Conservation (phyloP, 1,140 invertebrate genomes). For the Hermatobates lingyangjiaoensis region DNA sequence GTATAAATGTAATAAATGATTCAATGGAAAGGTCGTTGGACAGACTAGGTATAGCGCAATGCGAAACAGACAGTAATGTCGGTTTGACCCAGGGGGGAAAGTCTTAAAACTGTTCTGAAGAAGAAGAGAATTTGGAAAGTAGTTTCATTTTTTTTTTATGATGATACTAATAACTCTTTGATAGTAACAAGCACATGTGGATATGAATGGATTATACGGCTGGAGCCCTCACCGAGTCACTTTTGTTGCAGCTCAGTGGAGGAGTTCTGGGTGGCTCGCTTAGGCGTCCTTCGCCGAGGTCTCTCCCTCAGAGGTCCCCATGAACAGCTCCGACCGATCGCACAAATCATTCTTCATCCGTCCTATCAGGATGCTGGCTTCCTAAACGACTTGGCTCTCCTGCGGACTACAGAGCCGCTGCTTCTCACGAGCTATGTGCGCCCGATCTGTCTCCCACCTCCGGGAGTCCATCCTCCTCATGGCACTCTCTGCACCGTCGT, state of each 20-base stretch:
- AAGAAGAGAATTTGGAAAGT: too few species aligned
- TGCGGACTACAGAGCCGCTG: conserved; percentile 39
- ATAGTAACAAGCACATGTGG: too few species aligned
- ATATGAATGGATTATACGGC: too few species aligned
- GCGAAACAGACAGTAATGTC: too few species aligned
- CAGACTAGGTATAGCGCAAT: too few species aligned
- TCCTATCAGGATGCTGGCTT: conserved; percentile 56
- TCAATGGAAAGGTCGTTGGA: too few species aligned
- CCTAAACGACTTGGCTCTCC: conserved; percentile 58
- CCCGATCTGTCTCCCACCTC: conserved; percentile 41
- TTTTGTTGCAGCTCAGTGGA: conserved; percentile 50
- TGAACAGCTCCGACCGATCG: conserved; percentile 40
- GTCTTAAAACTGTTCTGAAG: too few species aligned
- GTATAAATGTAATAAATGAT: too few species aligned
- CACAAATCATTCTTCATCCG: conserved; percentile 49
- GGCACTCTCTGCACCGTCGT: conserved; percentile 53
- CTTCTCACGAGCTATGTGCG: conserved; percentile 52
- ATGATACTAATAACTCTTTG: too few species aligned
- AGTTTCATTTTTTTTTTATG: too few species aligned
- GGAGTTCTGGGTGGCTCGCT: conserved; percentile 58
- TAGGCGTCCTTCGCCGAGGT: conserved; percentile 50
- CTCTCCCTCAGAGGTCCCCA: conserved; percentile 51
- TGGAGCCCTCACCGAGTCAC: too few species aligned
- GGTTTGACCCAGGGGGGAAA: too few species aligned
- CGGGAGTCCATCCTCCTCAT: conserved; percentile 31